A percentile compares a stretch with the other conserved stretches of the same genome.
These are phyloP conservation scores for Rattus norvegicus DNA, from an alignment of 2,113 vertebrate genomes.

Conservation along the genomic window GRCr8 NC_086028.1:92921001-92921500, in stretches of 20 bases:
- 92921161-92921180: background rate
- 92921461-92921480: too few species aligned
- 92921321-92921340: background rate
- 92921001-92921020: background rate
- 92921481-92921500: too few species aligned
- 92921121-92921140: constrained; percentile 43
- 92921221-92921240: background rate
- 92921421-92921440: background rate
- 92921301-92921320: background rate
- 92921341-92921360: background rate
- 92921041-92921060: background rate
- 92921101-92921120: constrained; percentile 28
- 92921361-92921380: background rate
- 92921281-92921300: background rate
- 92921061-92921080: constrained; percentile 7
- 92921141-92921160: constrained; percentile 46
- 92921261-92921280: constrained; percentile 27
- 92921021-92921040: background rate
- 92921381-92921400: background rate
- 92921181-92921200: background rate
- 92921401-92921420: background rate
- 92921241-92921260: background rate
- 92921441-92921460: constrained; percentile 6
- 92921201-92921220: background rate
- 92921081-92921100: background rate